Evolutionary conservation across 1,140 invertebrate genomes (phyloP).

Genomic region (Scylla paramamosain): DNA sequence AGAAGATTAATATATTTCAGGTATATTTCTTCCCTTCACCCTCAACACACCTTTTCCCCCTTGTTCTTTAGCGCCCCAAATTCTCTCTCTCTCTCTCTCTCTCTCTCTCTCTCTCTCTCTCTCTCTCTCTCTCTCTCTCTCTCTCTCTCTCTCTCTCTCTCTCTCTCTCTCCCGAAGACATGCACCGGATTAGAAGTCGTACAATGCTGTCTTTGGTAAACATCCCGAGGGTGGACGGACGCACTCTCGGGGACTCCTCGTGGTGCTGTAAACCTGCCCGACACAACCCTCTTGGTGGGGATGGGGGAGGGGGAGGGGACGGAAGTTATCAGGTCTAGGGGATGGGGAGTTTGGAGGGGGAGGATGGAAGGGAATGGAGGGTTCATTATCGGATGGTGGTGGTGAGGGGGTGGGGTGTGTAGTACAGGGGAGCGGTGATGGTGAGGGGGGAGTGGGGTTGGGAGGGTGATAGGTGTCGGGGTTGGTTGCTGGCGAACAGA

Average conservation of each 20-base stretch:
- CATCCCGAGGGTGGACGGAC: neutral
- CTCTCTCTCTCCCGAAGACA: neutral
- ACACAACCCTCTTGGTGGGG: no score
- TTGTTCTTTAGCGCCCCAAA: no score
- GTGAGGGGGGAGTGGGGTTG: neutral
- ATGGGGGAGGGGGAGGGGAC: neutral
- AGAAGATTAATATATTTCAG: no score
- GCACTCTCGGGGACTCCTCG: neutral
- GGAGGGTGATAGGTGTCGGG: neutral
- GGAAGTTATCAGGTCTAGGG: neutral
- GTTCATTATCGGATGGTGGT: neutral
- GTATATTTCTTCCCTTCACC: no score
- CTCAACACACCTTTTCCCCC: no score
- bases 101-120: no score
- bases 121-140: neutral
- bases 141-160: neutral
- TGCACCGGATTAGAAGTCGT: slow-evolving; percentile 20
- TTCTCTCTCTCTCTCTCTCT: no score
- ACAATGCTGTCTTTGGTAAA: slow-evolving; percentile 1
- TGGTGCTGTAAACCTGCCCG: neutral
- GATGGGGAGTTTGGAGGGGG: neutral
- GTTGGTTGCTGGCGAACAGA: slow-evolving; percentile 2
- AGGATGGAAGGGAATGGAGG: neutral
- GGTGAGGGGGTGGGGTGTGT: neutral
- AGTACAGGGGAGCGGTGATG: neutral